Percentiles rank a stretch among this genome's conserved stretches.
phyloP scores from a whole-genome alignment of 1,140 invertebrate genomes.

The Drosophila varians region DNA sequence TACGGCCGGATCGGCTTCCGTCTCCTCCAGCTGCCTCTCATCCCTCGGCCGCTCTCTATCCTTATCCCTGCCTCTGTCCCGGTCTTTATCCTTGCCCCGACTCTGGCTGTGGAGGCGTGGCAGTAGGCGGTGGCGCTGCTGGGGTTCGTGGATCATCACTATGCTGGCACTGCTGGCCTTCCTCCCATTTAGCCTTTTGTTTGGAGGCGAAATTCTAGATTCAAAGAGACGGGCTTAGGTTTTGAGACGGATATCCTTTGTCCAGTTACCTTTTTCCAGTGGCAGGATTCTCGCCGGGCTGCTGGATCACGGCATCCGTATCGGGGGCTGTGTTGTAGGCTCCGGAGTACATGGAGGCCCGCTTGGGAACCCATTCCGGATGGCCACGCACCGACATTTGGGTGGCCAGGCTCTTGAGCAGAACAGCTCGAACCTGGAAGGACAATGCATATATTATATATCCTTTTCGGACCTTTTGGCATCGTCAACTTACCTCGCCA shows the following conservation, averaged over 20 bases:
- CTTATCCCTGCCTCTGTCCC: constrained; percentile 1
- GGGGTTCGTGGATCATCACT: constrained; percentile 59
- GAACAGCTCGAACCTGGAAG: constrained; percentile 85
- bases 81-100: constrained; percentile 12
- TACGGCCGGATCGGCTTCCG: constrained; percentile 5
- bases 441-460: not conserved
- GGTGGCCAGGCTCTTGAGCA: constrained; percentile 86
- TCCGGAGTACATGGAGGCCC: constrained; percentile 84
- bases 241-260: not conserved
- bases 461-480: not conserved
- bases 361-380: constrained; percentile 83
- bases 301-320: constrained; percentile 66
- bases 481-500: constrained; percentile 88
- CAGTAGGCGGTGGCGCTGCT: constrained; percentile 43
- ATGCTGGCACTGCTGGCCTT: constrained; percentile 63
- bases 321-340: constrained; percentile 79
- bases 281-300: constrained; percentile 34
- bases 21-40: constrained; percentile 10
- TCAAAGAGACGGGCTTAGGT: not conserved
- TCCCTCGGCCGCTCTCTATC: constrained; percentile 6
- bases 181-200: constrained; percentile 48
- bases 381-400: constrained; percentile 85
- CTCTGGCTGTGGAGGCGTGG: constrained; percentile 49
- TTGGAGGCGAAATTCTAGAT: constrained; percentile 49
- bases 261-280: constrained; percentile 53